Evolutionary conservation across 35 echinoderm and acorn worm species (phyloP), one percentile per base, ranked within the genome.

Genomic region (Acanthaster planci): DNA sequence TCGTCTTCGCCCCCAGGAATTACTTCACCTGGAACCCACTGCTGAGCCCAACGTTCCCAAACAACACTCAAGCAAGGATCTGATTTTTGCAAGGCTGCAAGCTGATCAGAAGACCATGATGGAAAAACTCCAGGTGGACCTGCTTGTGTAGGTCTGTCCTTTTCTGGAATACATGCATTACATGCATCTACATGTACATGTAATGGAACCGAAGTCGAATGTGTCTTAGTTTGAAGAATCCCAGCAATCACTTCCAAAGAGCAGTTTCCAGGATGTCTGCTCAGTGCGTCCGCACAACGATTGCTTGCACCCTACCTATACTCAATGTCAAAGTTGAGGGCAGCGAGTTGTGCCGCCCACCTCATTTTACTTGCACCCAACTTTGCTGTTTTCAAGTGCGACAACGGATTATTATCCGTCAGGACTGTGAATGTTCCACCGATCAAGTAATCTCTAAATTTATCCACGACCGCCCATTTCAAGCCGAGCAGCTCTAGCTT

Each of bases 381-480:
- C 23, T 95, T 95, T 1, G 89, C 80, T 14, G 92, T 50, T 8
- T 84, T 79, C 4, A 95, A 15, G 36, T 95, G 68, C 55, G 59
- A 84, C 1, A 95, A 51, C 6, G 93, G 93, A 38, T 95, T 95
- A 47, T 95, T 95, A 47, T 95, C 89, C 1, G 84, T 91, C 76
- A 50, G 87, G 35, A 88, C 85, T 1, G 39, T 77, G 30, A 86
- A 86, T 77, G 34, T 36, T 22, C n/a, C 64, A 5, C 84, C 84
- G 44, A 92, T 21, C 23, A 97, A 57, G 12, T 89, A 30, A 40
- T 97, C 90, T 12, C 94, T 51, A 55, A 92, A 92, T 52, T 97
- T 97, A 40, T 87, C 76, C 17, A 89, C 87, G 29, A 97, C 86
- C 51, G 94, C 82, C 94, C 94, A 92, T 32, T 92, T 84, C 0